Conservation (phyloP, 2,797 vertebrate genomes). For the Tragelaphus oryx region DNA sequence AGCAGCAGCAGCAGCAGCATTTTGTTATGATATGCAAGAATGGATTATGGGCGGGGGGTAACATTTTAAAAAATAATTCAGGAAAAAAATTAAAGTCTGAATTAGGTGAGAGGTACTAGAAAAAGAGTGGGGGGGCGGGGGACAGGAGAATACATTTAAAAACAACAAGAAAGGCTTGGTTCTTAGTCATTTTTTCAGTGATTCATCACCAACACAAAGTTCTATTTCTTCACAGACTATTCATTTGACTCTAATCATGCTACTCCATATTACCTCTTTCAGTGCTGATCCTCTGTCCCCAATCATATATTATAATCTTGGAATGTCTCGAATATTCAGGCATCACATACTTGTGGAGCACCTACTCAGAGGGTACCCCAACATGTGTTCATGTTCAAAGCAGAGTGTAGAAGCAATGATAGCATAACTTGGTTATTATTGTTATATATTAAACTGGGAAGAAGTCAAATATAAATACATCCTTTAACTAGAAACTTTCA, state of each 20-base stretch:
- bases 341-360: not conserved
- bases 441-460: not conserved
- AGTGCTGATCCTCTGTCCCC: not conserved
- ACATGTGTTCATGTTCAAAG: not conserved
- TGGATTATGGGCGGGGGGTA: not conserved
- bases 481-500: not conserved
- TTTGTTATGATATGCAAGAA: not conserved
- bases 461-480: not conserved
- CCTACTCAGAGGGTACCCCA: not conserved
- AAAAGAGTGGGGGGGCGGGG: not conserved
- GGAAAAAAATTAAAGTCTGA: not conserved
- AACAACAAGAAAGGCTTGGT: not conserved
- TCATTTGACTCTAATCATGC: not conserved
- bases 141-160: not conserved
- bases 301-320: not conserved
- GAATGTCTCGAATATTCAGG: not conserved
- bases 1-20: too few relatives aligned
- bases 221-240: not conserved
- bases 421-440: not conserved
- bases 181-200: not conserved
- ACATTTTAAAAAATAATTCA: not conserved
- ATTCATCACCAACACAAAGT: not conserved
- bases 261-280: not conserved
- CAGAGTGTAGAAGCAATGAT: not conserved
- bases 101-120: not conserved